phyloP scores from a whole-genome alignment of 2,888 invertebrate genomes.

The Tetragnatha montana region DNA sequence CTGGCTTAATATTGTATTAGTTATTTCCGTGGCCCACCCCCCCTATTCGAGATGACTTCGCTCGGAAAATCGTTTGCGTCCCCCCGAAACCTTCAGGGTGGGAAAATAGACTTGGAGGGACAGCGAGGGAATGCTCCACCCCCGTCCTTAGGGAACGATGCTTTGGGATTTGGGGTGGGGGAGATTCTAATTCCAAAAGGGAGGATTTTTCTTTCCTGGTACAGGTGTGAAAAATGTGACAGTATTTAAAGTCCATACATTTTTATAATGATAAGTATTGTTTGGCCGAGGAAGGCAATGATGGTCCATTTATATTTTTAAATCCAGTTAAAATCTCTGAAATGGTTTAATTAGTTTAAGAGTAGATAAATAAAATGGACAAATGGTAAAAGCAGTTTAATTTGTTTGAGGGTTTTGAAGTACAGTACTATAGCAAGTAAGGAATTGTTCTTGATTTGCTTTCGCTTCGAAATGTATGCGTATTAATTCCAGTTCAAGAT shows the following conservation, averaged over 20 bases:
- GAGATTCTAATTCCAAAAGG: neutral
- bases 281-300: too few species aligned
- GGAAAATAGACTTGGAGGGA: neutral
- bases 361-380: too few species aligned
- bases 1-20: conserved; percentile 18
- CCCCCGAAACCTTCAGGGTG: conserved; percentile 1
- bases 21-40: conserved; percentile 33
- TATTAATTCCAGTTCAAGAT: too few species aligned
- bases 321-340: too few species aligned
- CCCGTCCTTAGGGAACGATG: neutral
- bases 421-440: too few species aligned
- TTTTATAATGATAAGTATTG: too few species aligned
- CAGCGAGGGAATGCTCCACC: neutral
- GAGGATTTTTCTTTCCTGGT: neutral
- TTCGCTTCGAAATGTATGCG: too few species aligned
- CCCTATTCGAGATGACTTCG: conserved; percentile 24
- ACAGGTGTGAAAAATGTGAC: conserved; percentile 21
- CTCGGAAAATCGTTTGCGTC: conserved; percentile 30
- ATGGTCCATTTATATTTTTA: too few species aligned
- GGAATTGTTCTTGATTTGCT: too few species aligned
- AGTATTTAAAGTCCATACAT: neutral
- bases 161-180: neutral
- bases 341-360: too few species aligned
- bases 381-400: too few species aligned
- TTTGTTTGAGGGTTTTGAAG: too few species aligned